Evolutionary conservation across 2,113 vertebrate genomes (phyloP), one percentile per base, ranked within the genome.

Genomic region (Labeo rohita): DNA sequence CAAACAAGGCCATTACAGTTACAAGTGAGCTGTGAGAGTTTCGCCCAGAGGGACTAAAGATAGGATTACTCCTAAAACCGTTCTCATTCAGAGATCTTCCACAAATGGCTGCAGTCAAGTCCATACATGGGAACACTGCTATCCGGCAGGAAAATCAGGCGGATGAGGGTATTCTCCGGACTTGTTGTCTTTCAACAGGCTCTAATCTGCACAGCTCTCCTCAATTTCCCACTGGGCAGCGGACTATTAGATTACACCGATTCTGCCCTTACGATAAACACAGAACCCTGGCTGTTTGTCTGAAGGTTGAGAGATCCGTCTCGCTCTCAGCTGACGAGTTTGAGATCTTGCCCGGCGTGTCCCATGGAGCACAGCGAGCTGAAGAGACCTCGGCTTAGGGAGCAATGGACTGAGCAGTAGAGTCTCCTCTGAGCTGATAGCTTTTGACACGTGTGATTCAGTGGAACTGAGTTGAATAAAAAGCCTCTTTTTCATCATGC

Each of bases 111-210:
- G 34, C 23, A 66, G 61, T 74, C 52, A 75, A 12, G 23, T 75
- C 76, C 21, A 68, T 66, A 68, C 65, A 74, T 23, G 65, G 54
- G 77, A 66, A 72, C 61, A 9, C 47, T 23, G 50, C 56, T 70
- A 49, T 52, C 16, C 15, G 23, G 49, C 82, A 87, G 68, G 86
- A 87, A 84, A 84, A 86, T 39, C 80, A 85, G 90, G 90, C 91
- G 89, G 89, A 92, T 90, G 86, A 88, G 90, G 84, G 91, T 90
- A 87, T 88, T 92, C 92, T 92, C 93, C 87, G 91, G 93, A 87
- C 92, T 84, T 91, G 87, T 92, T 91, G 89, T 94, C 94, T 92
- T 86, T 95, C 94, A 94, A 86, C 93, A 92, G 85, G 90, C 92
- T 92, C 91, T 94, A 92, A 94, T 94, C 92, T 94, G 91, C 91